Evolutionary conservation across 2,797 vertebrate species (phyloP).

Genomic region (Sarcophilus harrisii): DNA sequence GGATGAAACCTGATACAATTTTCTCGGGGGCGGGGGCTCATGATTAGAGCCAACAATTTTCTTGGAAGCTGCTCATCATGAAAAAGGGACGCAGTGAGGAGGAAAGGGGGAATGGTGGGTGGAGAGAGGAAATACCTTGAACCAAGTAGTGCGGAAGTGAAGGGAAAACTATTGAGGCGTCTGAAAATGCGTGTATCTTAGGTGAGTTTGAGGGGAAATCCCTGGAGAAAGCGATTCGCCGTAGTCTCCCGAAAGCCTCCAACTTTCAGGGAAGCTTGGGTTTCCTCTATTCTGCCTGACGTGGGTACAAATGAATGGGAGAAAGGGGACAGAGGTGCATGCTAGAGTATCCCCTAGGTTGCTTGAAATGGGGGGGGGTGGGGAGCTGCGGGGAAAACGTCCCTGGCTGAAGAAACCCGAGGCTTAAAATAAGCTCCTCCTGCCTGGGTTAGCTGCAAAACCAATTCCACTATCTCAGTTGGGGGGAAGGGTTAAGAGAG

Average conservation of each 20-base stretch:
- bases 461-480: rapidly evolving
- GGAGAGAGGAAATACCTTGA: not conserved
- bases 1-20: not conserved
- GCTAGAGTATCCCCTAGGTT: not conserved
- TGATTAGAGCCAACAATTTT: not conserved
- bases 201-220: rapidly evolving
- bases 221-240: not conserved
- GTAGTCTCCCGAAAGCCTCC: not conserved
- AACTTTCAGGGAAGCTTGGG: not conserved
- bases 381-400: no score
- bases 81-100: not conserved
- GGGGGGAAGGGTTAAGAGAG: not conserved
- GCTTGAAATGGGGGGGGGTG: no score
- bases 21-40: not conserved
- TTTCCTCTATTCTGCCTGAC: not conserved
- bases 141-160: not conserved
- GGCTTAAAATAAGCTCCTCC: not conserved
- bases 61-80: not conserved
- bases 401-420: no score
- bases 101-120: not conserved
- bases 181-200: not conserved
- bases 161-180: not conserved
- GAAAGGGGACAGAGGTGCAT: not conserved
- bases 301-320: not conserved
- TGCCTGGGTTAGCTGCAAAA: not conserved